Evolutionary conservation across 2,888 invertebrate genomes (phyloP), one percentile per base, ranked within the genome.

Genomic region (Drosophila leonis): DNA sequence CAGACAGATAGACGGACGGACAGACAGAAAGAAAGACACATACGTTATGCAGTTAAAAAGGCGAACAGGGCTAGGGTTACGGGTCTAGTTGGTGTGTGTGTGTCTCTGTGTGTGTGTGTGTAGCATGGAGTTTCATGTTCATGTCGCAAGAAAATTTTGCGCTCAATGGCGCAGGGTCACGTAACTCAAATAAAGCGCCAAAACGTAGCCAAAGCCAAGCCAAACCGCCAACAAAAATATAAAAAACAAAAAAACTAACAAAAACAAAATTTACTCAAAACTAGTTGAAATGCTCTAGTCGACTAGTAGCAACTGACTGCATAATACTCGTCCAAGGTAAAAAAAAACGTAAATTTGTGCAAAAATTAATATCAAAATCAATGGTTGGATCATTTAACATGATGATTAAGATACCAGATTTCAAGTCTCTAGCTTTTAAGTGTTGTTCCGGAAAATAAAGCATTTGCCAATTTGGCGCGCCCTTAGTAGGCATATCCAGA

Each of bases 131-230:
- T 80, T 80, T 65, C 88, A 83, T 83, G 89, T 85, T 85, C 85
- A 85, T 87, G 85, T 84, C 84, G 85, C 88, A 76, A 82, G 85
- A 80, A 87, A 84, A 87, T 87, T 84, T 80, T 72, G 68, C 75
- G 70, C 84, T 76, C 84, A 82, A 88, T 87, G 87, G 78, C 80
- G 76, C 88, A 82, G 82, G 89, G 85, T 86, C 85, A 86, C 85
- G 85, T 86, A 86, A 87, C 89, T 87, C 85, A 86, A 86, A 88
- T 86, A 86, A 87, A 87, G 83, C 87, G 81, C 77, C 80, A 56
- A 83, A 84, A 84, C 71, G 78, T 81, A 70, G 76, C 67, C 65
- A 66, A 77, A 80, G 69, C 54, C 72, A 79, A 68, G 55, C 44
- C 62, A 63, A 72, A 65, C 55, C 55, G 44, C 56, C 41, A 80